A percentile compares a stretch with the other conserved stretches of the same genome.
Conservation (phyloP, 2,113 vertebrate genomes). For the Halichoeres trimaculatus region DNA sequence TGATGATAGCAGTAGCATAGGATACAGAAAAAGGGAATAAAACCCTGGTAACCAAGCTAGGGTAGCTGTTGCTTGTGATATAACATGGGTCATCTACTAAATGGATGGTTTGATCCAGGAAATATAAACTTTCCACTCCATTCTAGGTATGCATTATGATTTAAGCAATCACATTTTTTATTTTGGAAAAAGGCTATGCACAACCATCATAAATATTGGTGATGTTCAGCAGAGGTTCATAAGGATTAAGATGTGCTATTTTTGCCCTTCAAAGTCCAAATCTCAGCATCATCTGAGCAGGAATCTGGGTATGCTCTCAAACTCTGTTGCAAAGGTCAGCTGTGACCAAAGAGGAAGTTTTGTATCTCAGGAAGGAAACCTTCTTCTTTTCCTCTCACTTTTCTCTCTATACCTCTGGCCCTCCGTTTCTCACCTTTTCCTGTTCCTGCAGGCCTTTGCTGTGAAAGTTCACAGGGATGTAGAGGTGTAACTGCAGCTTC, state of each 20-base stretch:
- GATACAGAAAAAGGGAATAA: background rate
- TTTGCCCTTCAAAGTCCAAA: slow-evolving; percentile 11
- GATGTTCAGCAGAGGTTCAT: slow-evolving; percentile 4
- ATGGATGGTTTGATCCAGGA: background rate
- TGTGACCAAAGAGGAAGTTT: slow-evolving; percentile 29
- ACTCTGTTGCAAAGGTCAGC: slow-evolving; percentile 6
- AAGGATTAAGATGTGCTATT: slow-evolving; percentile 12
- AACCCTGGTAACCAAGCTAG: background rate
- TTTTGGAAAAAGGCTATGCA: background rate
- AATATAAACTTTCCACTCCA: background rate
- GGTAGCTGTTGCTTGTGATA: too few species aligned
- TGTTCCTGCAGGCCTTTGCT: slow-evolving; percentile 3
- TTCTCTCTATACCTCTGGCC: background rate
- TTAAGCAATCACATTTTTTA: background rate
- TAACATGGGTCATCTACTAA: too few species aligned
- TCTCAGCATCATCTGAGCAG: slow-evolving; percentile 6
- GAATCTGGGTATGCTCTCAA: slow-evolving; percentile 22
- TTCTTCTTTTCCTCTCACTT: slow-evolving; percentile 10
- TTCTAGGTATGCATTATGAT: background rate
- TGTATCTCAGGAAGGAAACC: slow-evolving; percentile 44
- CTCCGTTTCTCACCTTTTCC: slow-evolving; percentile 9
- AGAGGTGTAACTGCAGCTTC: slow-evolving; percentile 27
- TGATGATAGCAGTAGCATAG: background rate
- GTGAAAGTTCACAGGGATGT: slow-evolving; percentile 11
- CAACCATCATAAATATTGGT: background rate